Evolutionary conservation across 2,113 vertebrate species (phyloP).

Genomic region (Strix uralensis): DNA sequence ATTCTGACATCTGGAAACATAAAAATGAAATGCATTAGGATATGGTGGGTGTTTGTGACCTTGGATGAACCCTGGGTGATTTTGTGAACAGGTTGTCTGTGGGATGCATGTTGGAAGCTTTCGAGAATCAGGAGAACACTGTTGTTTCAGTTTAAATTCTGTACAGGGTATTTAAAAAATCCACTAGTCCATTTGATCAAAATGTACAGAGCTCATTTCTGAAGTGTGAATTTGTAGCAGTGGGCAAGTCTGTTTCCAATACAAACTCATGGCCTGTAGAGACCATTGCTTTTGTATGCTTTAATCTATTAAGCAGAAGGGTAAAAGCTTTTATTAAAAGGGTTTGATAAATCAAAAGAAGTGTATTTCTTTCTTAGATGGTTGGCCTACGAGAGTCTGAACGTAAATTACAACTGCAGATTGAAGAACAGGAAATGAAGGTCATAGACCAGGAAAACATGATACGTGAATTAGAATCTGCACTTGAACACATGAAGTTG

Average conservation of each 20-base stretch:
- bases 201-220: background rate
- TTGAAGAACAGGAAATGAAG: constrained; percentile 83
- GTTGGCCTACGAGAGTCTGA: constrained; percentile 81
- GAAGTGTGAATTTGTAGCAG: background rate
- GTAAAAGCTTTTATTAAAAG: background rate
- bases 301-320: background rate
- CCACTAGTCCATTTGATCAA: background rate
- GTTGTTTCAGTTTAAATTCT: background rate
- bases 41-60: background rate
- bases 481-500: constrained; percentile 78
- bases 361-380: constrained; percentile 74
- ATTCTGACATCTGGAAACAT: background rate
- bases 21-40: background rate
- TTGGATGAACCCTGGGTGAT: background rate
- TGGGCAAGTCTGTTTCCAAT: background rate
- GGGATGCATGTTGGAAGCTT: background rate
- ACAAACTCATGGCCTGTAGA: background rate
- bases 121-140: background rate
- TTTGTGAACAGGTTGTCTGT: background rate
- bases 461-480: constrained; percentile 76
- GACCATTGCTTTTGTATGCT: background rate
- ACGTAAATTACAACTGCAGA: constrained; percentile 74
- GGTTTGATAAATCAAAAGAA: background rate
- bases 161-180: background rate
- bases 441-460: constrained; percentile 70